These are phyloP conservation scores for Limnephilus marmoratus DNA, from an alignment of 2,888 invertebrate species.

Conservation along the genomic window DNA sequence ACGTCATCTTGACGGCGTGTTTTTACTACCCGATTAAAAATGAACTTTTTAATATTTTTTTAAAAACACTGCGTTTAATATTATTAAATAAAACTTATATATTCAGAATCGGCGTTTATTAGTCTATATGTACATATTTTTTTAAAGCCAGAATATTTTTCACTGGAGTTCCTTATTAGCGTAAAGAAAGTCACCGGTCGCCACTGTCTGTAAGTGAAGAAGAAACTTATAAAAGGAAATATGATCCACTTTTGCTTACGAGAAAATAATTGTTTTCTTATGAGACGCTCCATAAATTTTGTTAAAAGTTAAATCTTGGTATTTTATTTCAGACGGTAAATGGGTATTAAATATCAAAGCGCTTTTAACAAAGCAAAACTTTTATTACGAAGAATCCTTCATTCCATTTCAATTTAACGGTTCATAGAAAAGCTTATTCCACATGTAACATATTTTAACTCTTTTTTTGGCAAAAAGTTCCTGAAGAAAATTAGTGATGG, in stretches of 20 bases:
- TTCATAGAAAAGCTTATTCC: neutral
- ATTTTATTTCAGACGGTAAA: neutral
- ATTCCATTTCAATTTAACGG: neutral
- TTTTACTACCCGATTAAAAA: too few species aligned
- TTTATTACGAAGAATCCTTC: neutral
- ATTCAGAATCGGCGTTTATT: too few species aligned
- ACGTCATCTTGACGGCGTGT: too few species aligned
- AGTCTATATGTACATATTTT: too few species aligned
- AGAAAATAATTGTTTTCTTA: neutral
- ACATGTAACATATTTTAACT: neutral
- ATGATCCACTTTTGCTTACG: neutral
- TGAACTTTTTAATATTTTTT: too few species aligned
- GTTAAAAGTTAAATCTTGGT: neutral
- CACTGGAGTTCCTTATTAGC: too few species aligned
- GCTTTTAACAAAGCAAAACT: neutral
- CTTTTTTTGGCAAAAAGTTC: neutral
- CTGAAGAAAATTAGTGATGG: neutral
- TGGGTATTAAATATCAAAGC: conserved; percentile 1
- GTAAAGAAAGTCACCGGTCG: neutral
- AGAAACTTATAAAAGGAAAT: neutral
- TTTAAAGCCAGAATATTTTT: too few species aligned
- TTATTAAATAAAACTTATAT: too few species aligned
- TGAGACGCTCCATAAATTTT: neutral
- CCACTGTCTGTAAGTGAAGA: neutral
- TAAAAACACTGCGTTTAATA: too few species aligned